Conservation (phyloP, 2,797 vertebrate species). For the Muscicapa striata region DNA sequence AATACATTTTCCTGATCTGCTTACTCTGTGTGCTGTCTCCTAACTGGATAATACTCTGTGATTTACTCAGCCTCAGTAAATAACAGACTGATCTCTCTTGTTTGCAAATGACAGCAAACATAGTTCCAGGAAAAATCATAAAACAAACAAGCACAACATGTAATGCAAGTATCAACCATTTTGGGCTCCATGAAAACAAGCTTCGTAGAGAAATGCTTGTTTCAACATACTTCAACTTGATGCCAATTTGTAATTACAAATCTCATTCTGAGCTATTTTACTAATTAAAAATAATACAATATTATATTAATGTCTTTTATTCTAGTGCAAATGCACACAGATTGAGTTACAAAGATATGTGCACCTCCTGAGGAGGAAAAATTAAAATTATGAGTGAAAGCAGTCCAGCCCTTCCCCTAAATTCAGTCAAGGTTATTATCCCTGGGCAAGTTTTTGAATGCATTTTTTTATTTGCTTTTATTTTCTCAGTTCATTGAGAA, state of each 20-base stretch:
- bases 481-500: background rate
- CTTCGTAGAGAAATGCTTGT: background rate
- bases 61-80: conserved; percentile 60
- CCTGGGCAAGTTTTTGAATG: background rate
- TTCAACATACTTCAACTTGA: background rate
- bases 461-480: background rate
- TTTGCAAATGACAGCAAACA: conserved; percentile 59
- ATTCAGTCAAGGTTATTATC: background rate
- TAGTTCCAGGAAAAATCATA: conserved; percentile 62
- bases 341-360: background rate
- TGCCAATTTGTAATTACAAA: conserved; percentile 29
- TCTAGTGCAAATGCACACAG: background rate
- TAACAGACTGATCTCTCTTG: conserved; percentile 58
- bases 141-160: conserved; percentile 26
- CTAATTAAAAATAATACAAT: conserved; percentile 13
- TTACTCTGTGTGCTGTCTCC: conserved; percentile 33
- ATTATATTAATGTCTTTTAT: background rate
- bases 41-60: conserved; percentile 41
- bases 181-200: background rate
- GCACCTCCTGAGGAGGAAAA: background rate
- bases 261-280: background rate
- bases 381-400: background rate
- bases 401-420: background rate
- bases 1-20: conserved; percentile 60
- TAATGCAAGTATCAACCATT: conserved; percentile 16